Evolutionary conservation across 2,888 invertebrate genomes (phyloP).

Genomic region (Andricus quercusramuli): DNA sequence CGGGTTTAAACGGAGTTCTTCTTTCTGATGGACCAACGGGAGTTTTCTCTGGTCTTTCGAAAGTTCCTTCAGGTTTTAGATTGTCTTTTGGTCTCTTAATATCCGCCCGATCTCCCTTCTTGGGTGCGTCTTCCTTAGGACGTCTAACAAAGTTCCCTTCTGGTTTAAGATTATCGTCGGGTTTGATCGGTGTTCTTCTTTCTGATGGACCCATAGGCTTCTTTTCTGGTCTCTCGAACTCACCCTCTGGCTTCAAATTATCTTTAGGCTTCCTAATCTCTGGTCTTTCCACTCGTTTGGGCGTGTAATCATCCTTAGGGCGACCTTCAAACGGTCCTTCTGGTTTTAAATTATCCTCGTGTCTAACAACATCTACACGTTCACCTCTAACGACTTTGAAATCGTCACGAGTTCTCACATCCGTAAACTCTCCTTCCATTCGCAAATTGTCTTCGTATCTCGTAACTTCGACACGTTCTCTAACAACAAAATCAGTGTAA

Average conservation of each 20-base stretch:
- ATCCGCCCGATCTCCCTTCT: no score
- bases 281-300: conserved; percentile 69
- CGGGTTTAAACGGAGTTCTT: conserved; percentile 78
- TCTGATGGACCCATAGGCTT: no score
- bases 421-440: conserved; percentile 83
- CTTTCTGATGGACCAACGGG: conserved; percentile 80
- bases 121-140: no score
- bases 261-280: conserved; percentile 67
- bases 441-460: conserved; percentile 79
- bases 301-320: conserved; percentile 57
- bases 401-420: conserved; percentile 80
- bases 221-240: no score
- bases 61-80: no score
- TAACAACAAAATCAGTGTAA: conserved; percentile 80
- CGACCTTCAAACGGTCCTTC: conserved; percentile 73
- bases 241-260: conserved; percentile 79
- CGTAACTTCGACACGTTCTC: conserved; percentile 78
- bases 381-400: conserved; percentile 81
- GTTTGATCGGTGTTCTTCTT: no score
- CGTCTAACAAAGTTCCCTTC: no score
- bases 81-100: no score
- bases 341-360: conserved; percentile 81
- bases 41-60: conserved; percentile 76
- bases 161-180: no score
- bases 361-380: conserved; percentile 79